Evolutionary conservation across 1,140 invertebrate species (phyloP).

Genomic region (Orius insidiosus): DNA sequence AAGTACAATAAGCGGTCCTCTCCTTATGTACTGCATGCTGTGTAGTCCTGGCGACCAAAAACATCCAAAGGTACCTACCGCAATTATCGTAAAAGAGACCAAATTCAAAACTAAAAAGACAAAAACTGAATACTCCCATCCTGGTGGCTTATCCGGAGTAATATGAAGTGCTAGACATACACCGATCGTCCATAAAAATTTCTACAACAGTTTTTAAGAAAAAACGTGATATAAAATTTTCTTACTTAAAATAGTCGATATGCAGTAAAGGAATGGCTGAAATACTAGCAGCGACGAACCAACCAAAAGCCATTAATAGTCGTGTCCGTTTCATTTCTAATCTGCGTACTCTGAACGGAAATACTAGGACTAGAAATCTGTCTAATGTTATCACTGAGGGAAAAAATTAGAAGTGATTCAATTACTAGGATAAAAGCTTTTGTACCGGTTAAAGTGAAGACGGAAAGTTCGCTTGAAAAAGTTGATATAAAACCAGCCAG

Average conservation of each 20-base stretch:
- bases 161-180: conserved; percentile 41
- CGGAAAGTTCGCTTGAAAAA: conserved; percentile 35
- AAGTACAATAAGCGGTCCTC: conserved; percentile 17
- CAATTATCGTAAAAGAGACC: conserved; percentile 33
- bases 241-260: conserved; percentile 29
- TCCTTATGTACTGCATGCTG: conserved; percentile 27
- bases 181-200: conserved; percentile 40
- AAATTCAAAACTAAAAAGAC: conserved; percentile 37
- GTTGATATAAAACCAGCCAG: conserved; percentile 38
- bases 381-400: conserved; percentile 36
- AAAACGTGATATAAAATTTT: not conserved
- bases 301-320: conserved; percentile 30
- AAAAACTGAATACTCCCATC: conserved; percentile 42
- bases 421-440: conserved; percentile 13
- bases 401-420: not conserved
- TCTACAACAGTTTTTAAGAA: conserved; percentile 17
- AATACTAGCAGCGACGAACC: conserved; percentile 28
- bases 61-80: conserved; percentile 39
- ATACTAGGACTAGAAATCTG: conserved; percentile 35
- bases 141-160: conserved; percentile 32
- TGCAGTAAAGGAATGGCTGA: conserved; percentile 30
- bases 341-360: conserved; percentile 30
- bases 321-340: conserved; percentile 29
- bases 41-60: conserved; percentile 31
- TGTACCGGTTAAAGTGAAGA: conserved; percentile 32